These are phyloP conservation scores for Colinus virginianus DNA, from an alignment of 2,113 vertebrate species.

Conservation along the genomic window DNA sequence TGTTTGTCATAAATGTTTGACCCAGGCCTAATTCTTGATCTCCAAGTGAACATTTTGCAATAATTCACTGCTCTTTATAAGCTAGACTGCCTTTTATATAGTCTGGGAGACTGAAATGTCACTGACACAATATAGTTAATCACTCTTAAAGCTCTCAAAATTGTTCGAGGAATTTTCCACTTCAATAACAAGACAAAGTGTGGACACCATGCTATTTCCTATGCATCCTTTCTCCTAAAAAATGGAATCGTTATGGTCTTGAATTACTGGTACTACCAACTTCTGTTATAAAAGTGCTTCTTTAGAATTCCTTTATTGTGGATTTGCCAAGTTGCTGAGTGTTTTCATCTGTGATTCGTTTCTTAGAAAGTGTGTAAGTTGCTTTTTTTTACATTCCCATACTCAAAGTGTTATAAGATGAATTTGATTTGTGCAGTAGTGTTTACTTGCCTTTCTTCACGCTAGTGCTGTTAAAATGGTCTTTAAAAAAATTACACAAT, in stretches of 20 bases:
- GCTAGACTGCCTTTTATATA: not conserved
- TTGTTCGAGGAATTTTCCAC: constrained; percentile 21
- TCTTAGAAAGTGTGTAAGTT: not conserved
- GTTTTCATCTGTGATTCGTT: constrained; percentile 12
- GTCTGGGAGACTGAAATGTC: not conserved
- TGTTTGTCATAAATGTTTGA: not conserved
- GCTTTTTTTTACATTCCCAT: not conserved
- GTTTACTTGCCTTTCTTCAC: not conserved
- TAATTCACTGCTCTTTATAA: not conserved
- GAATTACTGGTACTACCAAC: not conserved
- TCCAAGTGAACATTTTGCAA: not conserved
- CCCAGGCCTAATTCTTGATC: not conserved
- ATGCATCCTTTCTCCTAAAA: not conserved
- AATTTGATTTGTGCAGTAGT: not conserved
- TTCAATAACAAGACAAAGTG: not conserved
- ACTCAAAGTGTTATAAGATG: not conserved
- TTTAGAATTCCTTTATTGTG: not conserved
- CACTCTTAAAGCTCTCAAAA: not conserved
- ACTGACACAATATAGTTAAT: not conserved
- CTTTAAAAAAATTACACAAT: not conserved
- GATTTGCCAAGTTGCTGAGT: not conserved
- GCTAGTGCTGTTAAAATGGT: not conserved
- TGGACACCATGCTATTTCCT: not conserved
- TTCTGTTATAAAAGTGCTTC: not conserved
- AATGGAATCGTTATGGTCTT: not conserved